phyloP scores from a whole-genome alignment of 37 sponge, comb jelly and placozoan genomes.

The Crambe crambe region DNA sequence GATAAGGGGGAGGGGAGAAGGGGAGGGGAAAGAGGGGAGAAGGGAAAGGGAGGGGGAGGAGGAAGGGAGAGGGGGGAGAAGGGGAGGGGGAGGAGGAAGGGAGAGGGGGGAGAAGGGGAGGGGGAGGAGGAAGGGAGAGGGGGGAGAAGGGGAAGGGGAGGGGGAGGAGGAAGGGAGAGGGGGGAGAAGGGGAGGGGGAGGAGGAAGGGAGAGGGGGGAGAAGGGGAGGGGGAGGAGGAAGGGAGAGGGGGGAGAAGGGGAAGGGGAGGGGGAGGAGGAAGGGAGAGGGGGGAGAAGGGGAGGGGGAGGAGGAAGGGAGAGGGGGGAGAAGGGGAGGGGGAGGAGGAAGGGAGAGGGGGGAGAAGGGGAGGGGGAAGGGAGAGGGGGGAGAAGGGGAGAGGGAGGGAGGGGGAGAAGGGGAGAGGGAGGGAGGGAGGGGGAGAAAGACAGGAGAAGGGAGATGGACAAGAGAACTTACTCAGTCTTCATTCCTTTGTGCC shows the following conservation, averaged over 20 bases:
- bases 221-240: not conserved
- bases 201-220: not conserved
- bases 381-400: not conserved
- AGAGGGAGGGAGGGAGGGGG: not conserved
- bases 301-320: not conserved
- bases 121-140: no score
- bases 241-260: not conserved
- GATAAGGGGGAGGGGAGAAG: no score
- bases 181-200: not conserved
- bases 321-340: not conserved
- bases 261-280: not conserved
- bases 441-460: not conserved
- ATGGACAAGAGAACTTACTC: conserved; percentile 50
- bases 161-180: not conserved
- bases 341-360: not conserved
- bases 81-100: no score
- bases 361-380: not conserved
- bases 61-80: no score
- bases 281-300: not conserved
- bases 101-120: no score
- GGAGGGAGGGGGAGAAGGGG: not conserved
- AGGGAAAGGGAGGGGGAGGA: no score
- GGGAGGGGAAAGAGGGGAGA: no score
- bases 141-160: not conserved
- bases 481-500: conserved; percentile 43